Conservation (phyloP, 2,113 vertebrate species). For the Paratilapia polleni region DNA sequence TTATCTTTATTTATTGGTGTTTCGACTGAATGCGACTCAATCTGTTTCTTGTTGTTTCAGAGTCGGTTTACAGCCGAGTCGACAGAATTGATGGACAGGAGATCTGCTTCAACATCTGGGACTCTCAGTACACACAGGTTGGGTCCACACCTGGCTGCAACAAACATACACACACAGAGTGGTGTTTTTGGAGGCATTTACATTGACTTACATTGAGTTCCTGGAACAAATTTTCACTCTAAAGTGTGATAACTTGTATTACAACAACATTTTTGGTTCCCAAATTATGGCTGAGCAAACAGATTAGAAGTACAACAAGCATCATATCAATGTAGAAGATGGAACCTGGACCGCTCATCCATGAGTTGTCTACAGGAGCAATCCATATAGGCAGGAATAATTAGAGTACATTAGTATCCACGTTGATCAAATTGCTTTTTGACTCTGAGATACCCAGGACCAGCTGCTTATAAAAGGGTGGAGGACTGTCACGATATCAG, state of each 20-base stretch:
- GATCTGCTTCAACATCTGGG: conserved; percentile 51
- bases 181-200: not conserved
- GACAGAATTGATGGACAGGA: conserved; percentile 36
- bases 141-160: not conserved
- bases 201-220: too few species aligned
- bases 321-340: too few species aligned
- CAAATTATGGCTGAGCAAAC: not conserved
- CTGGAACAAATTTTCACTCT: not conserved
- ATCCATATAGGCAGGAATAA: not conserved
- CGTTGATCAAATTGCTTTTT: not conserved
- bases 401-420: not conserved
- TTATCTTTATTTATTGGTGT: not conserved
- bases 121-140: conserved; percentile 34
- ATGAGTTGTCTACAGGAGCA: accelerated
- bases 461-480: too few species aligned
- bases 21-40: not conserved
- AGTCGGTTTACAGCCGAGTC: conserved; percentile 34
- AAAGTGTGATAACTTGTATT: not conserved
- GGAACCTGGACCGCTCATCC: accelerated
- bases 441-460: not conserved
- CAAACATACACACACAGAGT: not conserved
- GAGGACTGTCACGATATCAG: too few species aligned
- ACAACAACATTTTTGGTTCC: not conserved
- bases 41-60: conserved; percentile 4
- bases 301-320: not conserved